Evolutionary conservation across 2,113 vertebrate species (phyloP), one percentile per base, ranked within the genome.

Genomic region (Perca fluviatilis): DNA sequence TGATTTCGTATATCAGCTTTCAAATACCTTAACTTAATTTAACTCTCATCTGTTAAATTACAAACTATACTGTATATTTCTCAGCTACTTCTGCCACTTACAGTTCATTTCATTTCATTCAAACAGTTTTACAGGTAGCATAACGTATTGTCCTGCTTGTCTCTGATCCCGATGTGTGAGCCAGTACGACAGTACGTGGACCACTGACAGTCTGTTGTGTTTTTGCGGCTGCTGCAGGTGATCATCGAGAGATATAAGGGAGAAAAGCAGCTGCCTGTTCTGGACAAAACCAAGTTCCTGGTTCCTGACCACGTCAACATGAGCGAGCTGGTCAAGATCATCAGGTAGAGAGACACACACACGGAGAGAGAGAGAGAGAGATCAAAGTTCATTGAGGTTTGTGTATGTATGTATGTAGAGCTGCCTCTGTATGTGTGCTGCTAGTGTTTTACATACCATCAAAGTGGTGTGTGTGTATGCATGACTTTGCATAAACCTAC

Each of bases 261-360:
- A 14, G 98, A 99, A 93, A 99, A 99, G 46, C 98, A 99, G 94
- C 95, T 99, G 68, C 98, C 98, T 0, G 97, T 99, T 83, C 83
- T 99, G 95, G 98, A 99, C 93, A 99, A 99, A 93, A 99, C 98
- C 91, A 99, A 99, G 94, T 99, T 99, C 90, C 95, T 99, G 85
- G 98, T 99, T 6, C 98, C 98, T 0, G 98, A 99, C 88, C 98
- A 99, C 11, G 98, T 99, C 91, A 99, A 99, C 93, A 99, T 99
- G 98, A 99, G 98, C 43, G 98, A 99, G 92, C 86, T 99, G 93
- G 98, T 99, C 72, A 99, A 99, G 96, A 99, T 99, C 91, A 99
- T 99, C 92, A 96, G 98, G 98, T 99, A 90, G 85, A 94, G 85
- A 63, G 27, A 66, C 27, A 67, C 15, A 54, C 18, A 71, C 8